phyloP scores from a whole-genome alignment of 2,797 vertebrate species.

The Urophycis tenuis region DNA sequence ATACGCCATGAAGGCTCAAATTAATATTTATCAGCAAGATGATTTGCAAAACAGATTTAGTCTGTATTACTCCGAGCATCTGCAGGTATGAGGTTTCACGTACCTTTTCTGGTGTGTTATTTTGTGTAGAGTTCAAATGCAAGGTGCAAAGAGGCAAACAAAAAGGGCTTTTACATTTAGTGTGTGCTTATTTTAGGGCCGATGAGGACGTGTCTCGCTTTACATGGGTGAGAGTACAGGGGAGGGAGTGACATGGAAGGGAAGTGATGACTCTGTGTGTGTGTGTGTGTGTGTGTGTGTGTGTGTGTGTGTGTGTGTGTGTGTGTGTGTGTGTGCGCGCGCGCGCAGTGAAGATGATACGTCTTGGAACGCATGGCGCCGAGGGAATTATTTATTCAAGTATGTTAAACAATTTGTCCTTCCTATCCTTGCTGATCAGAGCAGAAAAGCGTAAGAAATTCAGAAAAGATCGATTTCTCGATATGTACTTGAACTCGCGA shows the following conservation, averaged over 20 bases:
- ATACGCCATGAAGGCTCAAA: slow-evolving; percentile 99
- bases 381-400: slow-evolving; percentile 71
- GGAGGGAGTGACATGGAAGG: not conserved
- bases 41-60: slow-evolving; percentile 99
- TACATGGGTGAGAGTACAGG: not conserved
- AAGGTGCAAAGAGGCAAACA: not conserved
- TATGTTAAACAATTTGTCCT: slow-evolving; percentile 81
- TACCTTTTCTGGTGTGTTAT: not conserved
- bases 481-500: slow-evolving; percentile 93
- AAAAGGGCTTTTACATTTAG: not conserved
- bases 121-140: not conserved
- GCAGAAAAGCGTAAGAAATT: slow-evolving; percentile 92
- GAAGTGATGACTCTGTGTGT: not conserved
- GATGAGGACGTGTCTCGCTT: not conserved
- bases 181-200: not conserved
- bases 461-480: slow-evolving; percentile 93
- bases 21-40: slow-evolving; percentile 99
- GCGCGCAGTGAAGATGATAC: slow-evolving; percentile 10
- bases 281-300: not conserved
- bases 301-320: not conserved
- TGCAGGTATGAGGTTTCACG: not conserved
- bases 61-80: slow-evolving; percentile 76
- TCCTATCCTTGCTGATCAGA: slow-evolving; percentile 87
- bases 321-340: not conserved
- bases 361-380: slow-evolving; percentile 37